A percentile compares a stretch with the other conserved stretches of the same genome.
Evolutionary conservation across 2,113 vertebrate genomes (phyloP).

Genomic region (Pogona vitticeps): DNA sequence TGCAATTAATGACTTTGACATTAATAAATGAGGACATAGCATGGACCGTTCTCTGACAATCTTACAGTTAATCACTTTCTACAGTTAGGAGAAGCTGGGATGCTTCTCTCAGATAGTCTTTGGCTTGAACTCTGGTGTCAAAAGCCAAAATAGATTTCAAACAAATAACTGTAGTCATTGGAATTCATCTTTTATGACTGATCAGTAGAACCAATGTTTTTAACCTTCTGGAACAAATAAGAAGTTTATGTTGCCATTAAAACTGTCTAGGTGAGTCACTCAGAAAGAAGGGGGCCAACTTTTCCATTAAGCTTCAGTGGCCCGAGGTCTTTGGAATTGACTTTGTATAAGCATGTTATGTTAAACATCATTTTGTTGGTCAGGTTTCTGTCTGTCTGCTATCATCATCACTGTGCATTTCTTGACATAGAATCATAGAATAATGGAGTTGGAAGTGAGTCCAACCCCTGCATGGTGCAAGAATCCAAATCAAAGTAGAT

Average conservation of each 20-base stretch:
- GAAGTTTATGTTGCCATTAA: not conserved
- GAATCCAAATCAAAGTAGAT: too few relatives aligned
- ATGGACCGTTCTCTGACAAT: not conserved
- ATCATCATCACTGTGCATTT: not conserved
- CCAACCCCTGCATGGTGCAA: too few relatives aligned
- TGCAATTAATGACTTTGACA: not conserved
- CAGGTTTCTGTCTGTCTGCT: too few relatives aligned
- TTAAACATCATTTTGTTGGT: not conserved
- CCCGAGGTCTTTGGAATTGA: not conserved
- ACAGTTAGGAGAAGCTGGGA: not conserved
- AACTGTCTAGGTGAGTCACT: not conserved
- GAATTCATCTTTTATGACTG: not conserved
- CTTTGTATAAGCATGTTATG: not conserved
- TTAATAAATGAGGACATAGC: constrained; percentile 4
- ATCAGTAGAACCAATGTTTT: not conserved
- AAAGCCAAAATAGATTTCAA: constrained; percentile 13
- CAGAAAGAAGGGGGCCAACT: not conserved
- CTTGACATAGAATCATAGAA: too few relatives aligned
- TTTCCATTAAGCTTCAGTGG: not conserved
- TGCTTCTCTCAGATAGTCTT: not conserved
- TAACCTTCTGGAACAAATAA: not conserved
- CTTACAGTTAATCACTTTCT: not conserved
- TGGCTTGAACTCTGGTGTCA: not conserved
- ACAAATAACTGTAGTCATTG: not conserved
- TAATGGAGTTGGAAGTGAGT: too few relatives aligned